Conservation (phyloP, 2,113 vertebrate species). For the Crypturellus undulatus region DNA sequence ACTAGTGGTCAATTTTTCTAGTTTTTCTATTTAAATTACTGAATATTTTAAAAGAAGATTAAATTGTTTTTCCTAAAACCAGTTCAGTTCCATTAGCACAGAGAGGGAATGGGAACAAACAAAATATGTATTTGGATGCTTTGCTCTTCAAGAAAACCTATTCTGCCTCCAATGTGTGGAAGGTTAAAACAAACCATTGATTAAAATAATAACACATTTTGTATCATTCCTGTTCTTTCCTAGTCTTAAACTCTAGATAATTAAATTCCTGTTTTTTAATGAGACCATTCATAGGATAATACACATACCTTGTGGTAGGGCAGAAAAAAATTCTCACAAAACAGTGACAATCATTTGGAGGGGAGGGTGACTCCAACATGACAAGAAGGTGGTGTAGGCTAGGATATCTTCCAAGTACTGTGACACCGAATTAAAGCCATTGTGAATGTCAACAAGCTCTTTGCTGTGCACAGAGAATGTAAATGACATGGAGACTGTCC, state of each 20-base stretch:
- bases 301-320: not conserved
- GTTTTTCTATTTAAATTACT: conserved; percentile 40
- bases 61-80: conserved; percentile 51
- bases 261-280: conserved; percentile 14
- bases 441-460: conserved; percentile 6
- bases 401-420: not conserved
- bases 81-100: conserved; percentile 32
- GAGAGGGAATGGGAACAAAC: not conserved
- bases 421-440: not conserved
- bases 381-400: not conserved
- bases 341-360: not conserved
- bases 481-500: conserved; percentile 37
- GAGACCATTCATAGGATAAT: conserved; percentile 7
- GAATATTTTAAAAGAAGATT: conserved; percentile 51
- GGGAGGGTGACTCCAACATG: not conserved
- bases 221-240: not conserved
- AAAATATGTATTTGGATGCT: conserved; percentile 9
- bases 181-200: conserved; percentile 4
- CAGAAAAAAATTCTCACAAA: not conserved
- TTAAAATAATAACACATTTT: conserved; percentile 56
- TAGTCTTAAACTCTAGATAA: not conserved
- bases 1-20: conserved; percentile 30
- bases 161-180: not conserved
- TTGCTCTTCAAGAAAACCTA: conserved; percentile 7
- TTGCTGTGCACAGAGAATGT: not conserved